These are phyloP conservation scores for Podocnemis expansa DNA, from an alignment of 2,113 vertebrate genomes.

Conservation along the genomic window DNA sequence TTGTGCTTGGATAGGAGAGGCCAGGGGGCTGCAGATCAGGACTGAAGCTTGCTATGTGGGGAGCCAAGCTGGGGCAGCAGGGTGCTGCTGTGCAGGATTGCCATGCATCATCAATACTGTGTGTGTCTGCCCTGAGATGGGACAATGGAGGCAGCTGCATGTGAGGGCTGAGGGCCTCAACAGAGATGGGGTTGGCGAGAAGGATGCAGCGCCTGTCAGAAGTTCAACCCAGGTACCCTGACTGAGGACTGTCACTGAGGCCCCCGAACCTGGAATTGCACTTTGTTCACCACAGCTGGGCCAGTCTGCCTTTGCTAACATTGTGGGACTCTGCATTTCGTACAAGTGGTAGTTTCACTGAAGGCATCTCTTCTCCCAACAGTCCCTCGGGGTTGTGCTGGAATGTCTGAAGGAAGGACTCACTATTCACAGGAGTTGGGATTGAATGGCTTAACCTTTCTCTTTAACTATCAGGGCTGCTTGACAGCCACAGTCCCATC, in stretches of 20 bases:
- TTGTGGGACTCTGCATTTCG: background rate
- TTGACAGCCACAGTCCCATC: background rate
- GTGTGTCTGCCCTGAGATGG: background rate
- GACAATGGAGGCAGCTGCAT: background rate
- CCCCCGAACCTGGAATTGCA: too few relatives aligned
- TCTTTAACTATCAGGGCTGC: too few relatives aligned
- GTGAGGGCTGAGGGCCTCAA: background rate
- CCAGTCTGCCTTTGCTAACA: background rate
- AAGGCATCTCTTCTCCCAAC: background rate
- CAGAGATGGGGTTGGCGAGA: too few relatives aligned
- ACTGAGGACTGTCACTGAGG: background rate
- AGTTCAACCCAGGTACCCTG: background rate
- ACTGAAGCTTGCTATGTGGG: too few relatives aligned
- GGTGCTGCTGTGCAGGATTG: too few relatives aligned
- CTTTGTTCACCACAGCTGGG: too few relatives aligned
- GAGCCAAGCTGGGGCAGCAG: too few relatives aligned
- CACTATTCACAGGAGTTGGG: background rate
- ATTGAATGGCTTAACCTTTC: background rate
- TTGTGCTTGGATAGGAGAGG: too few relatives aligned
- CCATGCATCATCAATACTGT: background rate
- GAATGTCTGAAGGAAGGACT: background rate
- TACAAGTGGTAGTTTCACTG: background rate
- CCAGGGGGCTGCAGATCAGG: too few relatives aligned
- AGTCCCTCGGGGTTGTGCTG: background rate
- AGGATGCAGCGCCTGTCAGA: background rate